These are phyloP conservation scores for Thaumatotibia leucotreta DNA, from an alignment of 1,140 invertebrate genomes.

Conservation along the genomic window DNA sequence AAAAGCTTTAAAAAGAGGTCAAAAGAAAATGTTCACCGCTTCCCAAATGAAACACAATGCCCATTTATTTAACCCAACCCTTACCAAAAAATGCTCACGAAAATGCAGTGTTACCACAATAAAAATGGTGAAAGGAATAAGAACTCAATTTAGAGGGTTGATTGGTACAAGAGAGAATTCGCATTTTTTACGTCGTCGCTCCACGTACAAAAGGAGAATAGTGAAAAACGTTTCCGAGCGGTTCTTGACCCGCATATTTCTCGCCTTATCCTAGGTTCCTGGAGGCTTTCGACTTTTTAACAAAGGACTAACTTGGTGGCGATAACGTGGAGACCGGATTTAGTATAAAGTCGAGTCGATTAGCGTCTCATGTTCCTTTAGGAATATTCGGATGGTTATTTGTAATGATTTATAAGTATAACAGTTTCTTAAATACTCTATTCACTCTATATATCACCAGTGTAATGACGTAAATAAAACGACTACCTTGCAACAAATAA, in stretches of 20 bases:
- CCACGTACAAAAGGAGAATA: not conserved
- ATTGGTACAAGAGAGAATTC: conserved; percentile 10
- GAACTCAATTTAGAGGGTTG: conserved; percentile 12
- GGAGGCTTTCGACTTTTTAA: not conserved
- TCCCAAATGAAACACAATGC: not conserved
- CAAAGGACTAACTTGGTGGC: not conserved
- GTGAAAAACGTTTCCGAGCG: conserved; percentile 5
- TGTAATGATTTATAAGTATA: too few relatives aligned
- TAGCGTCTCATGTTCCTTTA: too few relatives aligned
- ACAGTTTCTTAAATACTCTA: too few relatives aligned
- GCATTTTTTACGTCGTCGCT: conserved; percentile 4
- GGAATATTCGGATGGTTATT: too few relatives aligned
- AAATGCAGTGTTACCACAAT: conserved; percentile 10
- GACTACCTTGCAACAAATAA: too few relatives aligned
- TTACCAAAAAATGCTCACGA: not conserved
- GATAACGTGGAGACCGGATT: not conserved
- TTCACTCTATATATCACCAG: too few relatives aligned
- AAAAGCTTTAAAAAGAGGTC: too few relatives aligned
- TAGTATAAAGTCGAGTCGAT: not conserved
- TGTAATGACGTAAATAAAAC: too few relatives aligned
- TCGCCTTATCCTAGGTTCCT: conserved; percentile 6
- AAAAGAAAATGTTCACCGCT: not conserved
- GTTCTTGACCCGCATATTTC: conserved; percentile 12
- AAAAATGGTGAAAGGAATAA: conserved; percentile 10
- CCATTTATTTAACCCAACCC: conserved; percentile 9